These are phyloP conservation scores for Pseudopleuronectes americanus DNA, from an alignment of 2,797 vertebrate genomes.

Conservation along the genomic window DNA sequence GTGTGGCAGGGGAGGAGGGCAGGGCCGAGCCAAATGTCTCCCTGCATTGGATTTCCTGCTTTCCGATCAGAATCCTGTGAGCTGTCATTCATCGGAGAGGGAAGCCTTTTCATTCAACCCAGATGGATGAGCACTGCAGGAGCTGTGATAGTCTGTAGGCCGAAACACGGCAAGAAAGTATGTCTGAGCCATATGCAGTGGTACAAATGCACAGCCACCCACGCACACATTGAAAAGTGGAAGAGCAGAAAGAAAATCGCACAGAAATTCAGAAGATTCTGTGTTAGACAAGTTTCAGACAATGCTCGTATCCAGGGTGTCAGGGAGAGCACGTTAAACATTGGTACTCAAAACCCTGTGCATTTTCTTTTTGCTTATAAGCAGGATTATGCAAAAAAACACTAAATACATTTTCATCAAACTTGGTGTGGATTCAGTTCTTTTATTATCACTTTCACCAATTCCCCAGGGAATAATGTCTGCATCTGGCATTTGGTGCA, in stretches of 20 bases:
- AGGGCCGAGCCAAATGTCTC: slow-evolving; percentile 37
- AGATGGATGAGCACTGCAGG: slow-evolving; percentile 72
- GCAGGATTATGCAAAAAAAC: too few species aligned
- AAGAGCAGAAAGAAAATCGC: slow-evolving; percentile 23
- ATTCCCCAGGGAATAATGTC: too few species aligned
- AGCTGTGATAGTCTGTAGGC: slow-evolving; percentile 54
- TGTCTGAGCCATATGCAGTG: slow-evolving; percentile 63
- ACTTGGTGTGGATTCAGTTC: too few species aligned
- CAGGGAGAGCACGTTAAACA: background rate
- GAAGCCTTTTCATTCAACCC: slow-evolving; percentile 69
- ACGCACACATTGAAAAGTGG: slow-evolving; percentile 42
- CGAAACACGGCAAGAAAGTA: slow-evolving; percentile 50
- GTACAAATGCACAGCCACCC: slow-evolving; percentile 53
- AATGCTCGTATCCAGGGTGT: slow-evolving; percentile 8
- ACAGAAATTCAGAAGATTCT: slow-evolving; percentile 15
- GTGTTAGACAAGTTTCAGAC: background rate
- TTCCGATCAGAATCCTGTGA: slow-evolving; percentile 58
- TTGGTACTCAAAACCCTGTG: background rate
- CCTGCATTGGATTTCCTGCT: slow-evolving; percentile 53
- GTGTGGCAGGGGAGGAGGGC: slow-evolving; percentile 25
- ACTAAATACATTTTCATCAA: too few species aligned
- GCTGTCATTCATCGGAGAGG: slow-evolving; percentile 54
- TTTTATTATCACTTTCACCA: too few species aligned
- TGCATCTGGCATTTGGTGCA: too few species aligned
- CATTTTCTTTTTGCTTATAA: background rate